Base-by-base conservation (phyloP, 2,113 vertebrate genomes). In the Cinclus mexicanus region DNA sequence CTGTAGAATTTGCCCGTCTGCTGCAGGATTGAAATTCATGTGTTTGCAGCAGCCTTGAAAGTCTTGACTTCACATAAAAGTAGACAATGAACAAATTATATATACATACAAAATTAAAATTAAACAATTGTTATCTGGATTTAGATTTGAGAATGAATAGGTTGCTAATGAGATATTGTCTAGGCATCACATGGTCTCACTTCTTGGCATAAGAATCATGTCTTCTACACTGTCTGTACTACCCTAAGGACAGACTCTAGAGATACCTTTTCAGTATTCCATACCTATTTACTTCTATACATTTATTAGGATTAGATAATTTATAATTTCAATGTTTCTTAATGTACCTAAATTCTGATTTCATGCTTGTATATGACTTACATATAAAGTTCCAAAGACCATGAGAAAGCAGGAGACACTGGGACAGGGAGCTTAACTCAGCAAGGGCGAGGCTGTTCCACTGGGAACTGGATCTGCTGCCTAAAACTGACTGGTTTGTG, bases 91-190 rank as follows among this genome's bases (percentile, higher is more conserved):
- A 59, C 14, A 68, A 31, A 63, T 82, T 20, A 49, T 50, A 37
- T n/a, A 65, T 15, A 49, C 24, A 65, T 14, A 57, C 28, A 87
- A 69, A 84, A 72, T 53, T 14, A 69, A 79, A 76, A 68, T 64
- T 15, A 82, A 89, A 78, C 74, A 68, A 22, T 23, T 71, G 47
- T 68, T 67, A 92, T 52, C 76, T 75, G 60, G 68, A 44, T 88
- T 83, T 88, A 74, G 71, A 81, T 88, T 83, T 80, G 49, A 53
- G n/a, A 92, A 91, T 42, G 75, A 94, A 56, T n/a, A 86, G 82
- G 87, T 68, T 94, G 90, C 78, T 95, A 96, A 94, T 88, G 82
- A 94, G 76, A 86, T 77, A 77, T 88, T 56, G 75, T 93, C 79
- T 83, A 50, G 56, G 85, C 64, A 68, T 56, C 63, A 80, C 80